phyloP scores from a whole-genome alignment of 2,797 vertebrate genomes.

The Avahi laniger region DNA sequence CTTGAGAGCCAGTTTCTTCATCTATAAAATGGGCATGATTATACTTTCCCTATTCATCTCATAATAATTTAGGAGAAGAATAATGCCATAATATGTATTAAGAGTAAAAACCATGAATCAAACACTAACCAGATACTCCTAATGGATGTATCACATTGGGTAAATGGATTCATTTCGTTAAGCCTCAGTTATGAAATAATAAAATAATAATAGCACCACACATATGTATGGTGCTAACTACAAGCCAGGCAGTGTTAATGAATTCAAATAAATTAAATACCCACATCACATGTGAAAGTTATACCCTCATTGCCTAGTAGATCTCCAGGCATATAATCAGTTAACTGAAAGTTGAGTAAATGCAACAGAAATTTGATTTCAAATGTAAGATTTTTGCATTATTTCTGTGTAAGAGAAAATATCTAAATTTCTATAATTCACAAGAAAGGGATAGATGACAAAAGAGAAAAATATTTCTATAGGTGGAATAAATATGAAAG shows the following conservation, averaged over 20 bases:
- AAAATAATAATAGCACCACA: not conserved
- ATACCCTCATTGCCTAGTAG: not conserved
- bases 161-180: not conserved
- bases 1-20: not conserved
- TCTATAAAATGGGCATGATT: not conserved
- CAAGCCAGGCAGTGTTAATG: not conserved
- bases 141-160: not conserved
- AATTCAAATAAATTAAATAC: conserved; percentile 23
- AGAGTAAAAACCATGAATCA: not conserved
- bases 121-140: not conserved
- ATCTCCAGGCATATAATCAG: not conserved
- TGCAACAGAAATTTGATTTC: not conserved
- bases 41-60: not conserved
- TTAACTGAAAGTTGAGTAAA: not conserved
- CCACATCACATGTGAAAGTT: not conserved
- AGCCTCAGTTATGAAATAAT: not conserved
- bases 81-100: not conserved
- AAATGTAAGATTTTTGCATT: not conserved
- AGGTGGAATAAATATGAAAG: not conserved
- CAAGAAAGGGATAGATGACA: not conserved
- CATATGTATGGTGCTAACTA: not conserved
- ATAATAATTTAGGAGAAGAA: not conserved
- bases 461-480: not conserved
- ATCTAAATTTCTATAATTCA: not conserved
- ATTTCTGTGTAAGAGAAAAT: not conserved